Conservation (phyloP, 2,113 vertebrate species). For the Lutjanus erythropterus region DNA sequence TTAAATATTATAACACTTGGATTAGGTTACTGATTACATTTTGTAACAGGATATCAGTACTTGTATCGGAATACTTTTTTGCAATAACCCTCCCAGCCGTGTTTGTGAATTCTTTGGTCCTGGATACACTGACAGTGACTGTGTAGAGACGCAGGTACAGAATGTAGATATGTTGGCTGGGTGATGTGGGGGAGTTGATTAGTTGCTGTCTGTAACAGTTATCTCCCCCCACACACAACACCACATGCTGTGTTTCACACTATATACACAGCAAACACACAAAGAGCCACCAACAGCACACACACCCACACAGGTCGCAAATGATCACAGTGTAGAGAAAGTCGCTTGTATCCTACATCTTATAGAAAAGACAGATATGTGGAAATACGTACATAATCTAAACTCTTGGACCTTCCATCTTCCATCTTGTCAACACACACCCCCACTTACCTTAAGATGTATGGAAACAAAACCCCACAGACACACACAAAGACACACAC, state of each 20-base stretch:
- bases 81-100: too few relatives aligned
- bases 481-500: conserved; percentile 30
- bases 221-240: conserved; percentile 20
- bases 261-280: not conserved
- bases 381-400: conserved; percentile 3
- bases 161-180: not conserved
- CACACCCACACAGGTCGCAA: not conserved
- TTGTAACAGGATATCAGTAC: too few relatives aligned
- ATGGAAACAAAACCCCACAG: conserved; percentile 3
- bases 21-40: too few relatives aligned
- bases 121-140: not conserved
- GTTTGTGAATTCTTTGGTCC: too few relatives aligned
- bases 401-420: not conserved
- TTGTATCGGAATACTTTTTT: too few relatives aligned
- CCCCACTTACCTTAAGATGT: not conserved
- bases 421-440: conserved; percentile 17
- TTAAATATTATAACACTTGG: too few relatives aligned
- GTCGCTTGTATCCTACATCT: not conserved
- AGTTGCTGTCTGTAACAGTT: conserved; percentile 92
- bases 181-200: conserved; percentile 90
- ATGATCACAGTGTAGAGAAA: conserved; percentile 9
- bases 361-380: not conserved
- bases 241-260: not conserved
- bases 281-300: not conserved
- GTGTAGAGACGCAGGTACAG: not conserved